phyloP scores from a whole-genome alignment of 1,140 invertebrate species.

The Meloidogyne exigua region DNA sequence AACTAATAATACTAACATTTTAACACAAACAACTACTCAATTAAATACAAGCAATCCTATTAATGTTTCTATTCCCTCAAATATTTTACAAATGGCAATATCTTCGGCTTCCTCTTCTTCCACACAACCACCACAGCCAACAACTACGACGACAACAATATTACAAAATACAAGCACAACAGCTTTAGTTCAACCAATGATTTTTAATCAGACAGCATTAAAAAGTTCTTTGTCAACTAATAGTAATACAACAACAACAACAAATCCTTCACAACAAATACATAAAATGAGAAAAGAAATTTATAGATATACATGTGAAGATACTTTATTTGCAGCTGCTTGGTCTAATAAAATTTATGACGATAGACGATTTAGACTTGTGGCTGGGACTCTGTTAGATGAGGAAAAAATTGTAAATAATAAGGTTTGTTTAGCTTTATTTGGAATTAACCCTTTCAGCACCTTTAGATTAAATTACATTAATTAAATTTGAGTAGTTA shows the following conservation, averaged over 20 bases:
- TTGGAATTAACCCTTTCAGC: too few relatives aligned
- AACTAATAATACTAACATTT: not conserved
- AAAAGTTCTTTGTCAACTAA: too few relatives aligned
- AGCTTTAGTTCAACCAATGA: conserved; percentile 3
- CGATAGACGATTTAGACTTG: conserved; percentile 39
- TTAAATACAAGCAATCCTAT: not conserved
- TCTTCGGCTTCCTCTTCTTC: not conserved
- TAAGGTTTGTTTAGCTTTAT: conserved; percentile 35
- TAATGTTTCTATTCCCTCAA: not conserved
- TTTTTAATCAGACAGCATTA: not conserved
- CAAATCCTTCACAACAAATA: conserved; percentile 7
- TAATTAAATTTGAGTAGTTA: too few relatives aligned
- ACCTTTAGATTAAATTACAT: too few relatives aligned
- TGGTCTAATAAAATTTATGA: conserved; percentile 48
- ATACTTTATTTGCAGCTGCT: conserved; percentile 36
- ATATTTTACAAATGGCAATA: not conserved
- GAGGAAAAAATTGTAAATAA: conserved; percentile 33
- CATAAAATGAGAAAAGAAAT: conserved; percentile 46
- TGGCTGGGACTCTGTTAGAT: conserved; percentile 29
- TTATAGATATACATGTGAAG: conserved; percentile 44
- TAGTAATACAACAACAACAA: not conserved
- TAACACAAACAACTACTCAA: not conserved
- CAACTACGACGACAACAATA: not conserved
- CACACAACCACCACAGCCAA: not conserved
- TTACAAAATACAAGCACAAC: conserved; percentile 7